Percentiles rank a stretch among this genome's conserved stretches.
Evolutionary conservation across 2,113 vertebrate species (phyloP).

Genomic region (Strix uralensis): DNA sequence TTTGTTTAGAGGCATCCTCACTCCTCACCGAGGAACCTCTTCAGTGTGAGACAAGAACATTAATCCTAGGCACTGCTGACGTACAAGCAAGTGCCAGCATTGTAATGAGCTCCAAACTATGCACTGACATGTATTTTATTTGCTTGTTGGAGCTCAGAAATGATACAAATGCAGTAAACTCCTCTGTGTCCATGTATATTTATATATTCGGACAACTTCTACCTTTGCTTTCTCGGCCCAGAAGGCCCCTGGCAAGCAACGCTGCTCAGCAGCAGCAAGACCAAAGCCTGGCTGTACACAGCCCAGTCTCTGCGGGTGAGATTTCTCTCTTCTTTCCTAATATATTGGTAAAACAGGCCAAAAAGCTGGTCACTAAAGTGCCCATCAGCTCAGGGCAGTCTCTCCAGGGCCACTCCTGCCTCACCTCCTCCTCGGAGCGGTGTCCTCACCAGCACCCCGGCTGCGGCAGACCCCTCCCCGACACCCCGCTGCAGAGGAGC

Average conservation of each 20-base stretch:
- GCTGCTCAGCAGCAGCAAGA: not conserved
- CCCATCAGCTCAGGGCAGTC: accelerated
- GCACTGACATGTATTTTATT: constrained; percentile 43
- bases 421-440: accelerated
- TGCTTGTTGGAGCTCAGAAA: constrained; percentile 57
- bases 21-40: not conserved
- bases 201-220: not conserved
- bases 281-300: not conserved
- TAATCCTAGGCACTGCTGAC: not conserved
- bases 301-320: not conserved
- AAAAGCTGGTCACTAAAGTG: not conserved
- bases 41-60: not conserved
- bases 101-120: constrained; percentile 28
- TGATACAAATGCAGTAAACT: constrained; percentile 50
- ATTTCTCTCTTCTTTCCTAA: not conserved
- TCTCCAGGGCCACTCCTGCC: not conserved
- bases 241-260: not conserved
- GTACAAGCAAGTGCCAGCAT: constrained; percentile 18
- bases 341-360: not conserved
- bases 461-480: not conserved
- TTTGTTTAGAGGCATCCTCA: not conserved
- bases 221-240: constrained; percentile 23
- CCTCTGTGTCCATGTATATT: not conserved
- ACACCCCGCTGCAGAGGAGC: not conserved
- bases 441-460: not conserved